A percentile compares a stretch with the other conserved stretches of the same genome.
Evolutionary conservation across 2,888 invertebrate genomes (phyloP).

Genomic region (Geotrupes spiniger): DNA sequence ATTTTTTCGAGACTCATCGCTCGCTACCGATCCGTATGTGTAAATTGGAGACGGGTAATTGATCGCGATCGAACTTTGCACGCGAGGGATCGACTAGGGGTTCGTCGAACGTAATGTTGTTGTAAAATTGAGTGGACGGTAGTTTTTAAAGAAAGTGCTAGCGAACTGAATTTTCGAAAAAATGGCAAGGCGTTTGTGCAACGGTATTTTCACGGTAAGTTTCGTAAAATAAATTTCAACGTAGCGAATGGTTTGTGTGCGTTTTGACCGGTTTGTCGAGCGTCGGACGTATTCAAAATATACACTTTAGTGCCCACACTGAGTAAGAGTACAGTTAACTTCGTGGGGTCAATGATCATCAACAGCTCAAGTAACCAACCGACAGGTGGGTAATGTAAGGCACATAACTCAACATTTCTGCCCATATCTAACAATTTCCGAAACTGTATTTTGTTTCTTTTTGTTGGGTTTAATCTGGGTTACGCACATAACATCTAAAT

Average conservation of each 20-base stretch:
- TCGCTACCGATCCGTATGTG: not conserved
- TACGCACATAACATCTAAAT: no score
- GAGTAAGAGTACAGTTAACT: conserved; percentile 43
- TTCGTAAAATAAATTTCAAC: no score
- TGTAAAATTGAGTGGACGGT: not conserved
- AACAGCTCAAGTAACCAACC: conserved; percentile 6
- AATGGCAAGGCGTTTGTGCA: not conserved
- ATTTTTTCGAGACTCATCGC: not conserved
- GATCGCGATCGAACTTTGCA: not conserved
- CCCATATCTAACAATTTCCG: conserved; percentile 1
- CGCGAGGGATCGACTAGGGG: not conserved
- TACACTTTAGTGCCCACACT: conserved; percentile 38
- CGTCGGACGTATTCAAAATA: conserved; percentile 6
- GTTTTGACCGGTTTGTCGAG: not conserved
- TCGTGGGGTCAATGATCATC: conserved; percentile 43
- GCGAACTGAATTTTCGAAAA: not conserved
- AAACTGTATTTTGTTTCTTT: not conserved
- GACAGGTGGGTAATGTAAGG: conserved; percentile 16
- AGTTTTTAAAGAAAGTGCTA: not conserved
- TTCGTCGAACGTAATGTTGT: not conserved
- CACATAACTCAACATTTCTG: conserved; percentile 1
- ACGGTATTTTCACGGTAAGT: conserved; percentile 5
- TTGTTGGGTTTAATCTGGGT: no score
- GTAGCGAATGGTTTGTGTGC: no score
- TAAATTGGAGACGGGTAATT: not conserved